Conservation (phyloP, 2,797 vertebrate genomes). For the Danio albolineatus region DNA sequence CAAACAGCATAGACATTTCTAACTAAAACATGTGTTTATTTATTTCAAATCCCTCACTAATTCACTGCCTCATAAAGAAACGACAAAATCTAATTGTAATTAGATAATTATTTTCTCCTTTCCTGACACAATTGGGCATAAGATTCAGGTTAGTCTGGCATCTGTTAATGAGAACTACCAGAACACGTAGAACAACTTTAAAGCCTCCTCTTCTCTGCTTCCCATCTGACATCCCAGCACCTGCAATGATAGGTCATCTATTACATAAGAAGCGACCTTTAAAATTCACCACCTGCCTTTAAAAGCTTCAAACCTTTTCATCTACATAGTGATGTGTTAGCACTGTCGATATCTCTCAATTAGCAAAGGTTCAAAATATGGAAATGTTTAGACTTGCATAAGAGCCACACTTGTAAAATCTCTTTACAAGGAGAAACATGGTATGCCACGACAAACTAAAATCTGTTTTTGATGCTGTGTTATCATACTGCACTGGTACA, state of each 20-base stretch:
- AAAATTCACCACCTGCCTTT: slow-evolving; percentile 32
- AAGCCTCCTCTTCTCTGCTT: not conserved
- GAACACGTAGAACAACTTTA: not conserved
- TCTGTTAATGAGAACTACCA: slow-evolving; percentile 16
- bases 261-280: slow-evolving; percentile 33
- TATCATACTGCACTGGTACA: not conserved
- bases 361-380: slow-evolving; percentile 35
- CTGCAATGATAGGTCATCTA: slow-evolving; percentile 22
- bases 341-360: slow-evolving; percentile 9
- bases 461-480: not conserved
- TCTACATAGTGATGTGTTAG: slow-evolving; percentile 27
- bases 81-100: not conserved
- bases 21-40: not conserved
- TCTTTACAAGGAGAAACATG: not conserved
- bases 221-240: slow-evolving; percentile 26
- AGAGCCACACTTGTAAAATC: slow-evolving; percentile 6
- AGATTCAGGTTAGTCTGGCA: not conserved
- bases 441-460: slow-evolving; percentile 1
- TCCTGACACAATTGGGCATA: too few relatives aligned
- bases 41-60: not conserved
- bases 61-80: not conserved
- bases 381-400: slow-evolving; percentile 29
- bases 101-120: not conserved
- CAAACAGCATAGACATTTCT: not conserved
- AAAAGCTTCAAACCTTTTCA: slow-evolving; percentile 18